Conservation (phyloP, 53 echinoderm and acorn worm genomes). For the Henricia sp. region DNA sequence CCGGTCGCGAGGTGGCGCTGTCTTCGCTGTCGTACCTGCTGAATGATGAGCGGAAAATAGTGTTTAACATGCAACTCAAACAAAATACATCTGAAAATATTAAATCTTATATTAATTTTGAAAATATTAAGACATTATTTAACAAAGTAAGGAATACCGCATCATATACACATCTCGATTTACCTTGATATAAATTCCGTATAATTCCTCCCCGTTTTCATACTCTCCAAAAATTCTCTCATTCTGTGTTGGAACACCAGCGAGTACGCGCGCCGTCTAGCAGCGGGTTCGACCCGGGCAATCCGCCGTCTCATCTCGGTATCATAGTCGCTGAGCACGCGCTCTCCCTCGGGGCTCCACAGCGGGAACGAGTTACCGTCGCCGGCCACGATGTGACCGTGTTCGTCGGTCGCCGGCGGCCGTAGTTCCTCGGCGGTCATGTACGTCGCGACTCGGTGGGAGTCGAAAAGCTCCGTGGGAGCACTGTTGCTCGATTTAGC, state of each 20-base stretch:
- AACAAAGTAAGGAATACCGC: too few species aligned
- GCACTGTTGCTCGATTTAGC: too few species aligned
- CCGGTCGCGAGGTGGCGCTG: too few species aligned
- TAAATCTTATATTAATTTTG: too few species aligned
- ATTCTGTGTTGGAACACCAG: constrained; percentile 25
- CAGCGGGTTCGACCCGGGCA: not conserved
- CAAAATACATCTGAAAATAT: too few species aligned
- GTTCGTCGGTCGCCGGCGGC: constrained; percentile 35
- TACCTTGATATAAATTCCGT: too few species aligned
- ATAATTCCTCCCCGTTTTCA: too few species aligned
- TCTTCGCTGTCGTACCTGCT: too few species aligned
- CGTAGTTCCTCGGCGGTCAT: constrained; percentile 19
- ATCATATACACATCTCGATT: too few species aligned
- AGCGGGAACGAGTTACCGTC: constrained; percentile 9
- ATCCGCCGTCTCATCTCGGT: constrained; percentile 6
- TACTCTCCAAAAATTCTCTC: constrained; percentile 21
- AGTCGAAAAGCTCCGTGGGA: not conserved
- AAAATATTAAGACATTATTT: too few species aligned
- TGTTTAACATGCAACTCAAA: too few species aligned
- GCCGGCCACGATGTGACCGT: constrained; percentile 32
- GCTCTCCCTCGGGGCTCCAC: constrained; percentile 30
- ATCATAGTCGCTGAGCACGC: constrained; percentile 23
- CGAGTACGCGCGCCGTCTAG: not conserved
- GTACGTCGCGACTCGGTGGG: constrained; percentile 12
- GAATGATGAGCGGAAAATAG: too few species aligned